phyloP scores from a whole-genome alignment of 2,797 vertebrate genomes.

The Nyctalus aviator region DNA sequence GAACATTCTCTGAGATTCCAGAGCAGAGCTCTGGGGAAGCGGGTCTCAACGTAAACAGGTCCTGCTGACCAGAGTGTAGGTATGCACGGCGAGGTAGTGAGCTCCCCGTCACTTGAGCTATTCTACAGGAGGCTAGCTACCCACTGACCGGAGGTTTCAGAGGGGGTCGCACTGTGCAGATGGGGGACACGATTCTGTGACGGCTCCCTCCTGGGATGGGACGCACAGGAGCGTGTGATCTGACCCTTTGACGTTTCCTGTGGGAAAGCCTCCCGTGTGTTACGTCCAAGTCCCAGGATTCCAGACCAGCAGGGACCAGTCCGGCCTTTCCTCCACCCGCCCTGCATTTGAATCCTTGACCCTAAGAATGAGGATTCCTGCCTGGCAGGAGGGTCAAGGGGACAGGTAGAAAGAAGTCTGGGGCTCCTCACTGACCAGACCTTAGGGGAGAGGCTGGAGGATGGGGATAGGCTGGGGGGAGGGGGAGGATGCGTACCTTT shows the following conservation, averaged over 20 bases:
- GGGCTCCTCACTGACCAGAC: neutral
- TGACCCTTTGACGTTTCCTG: neutral
- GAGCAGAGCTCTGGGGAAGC: neutral
- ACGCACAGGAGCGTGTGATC: neutral
- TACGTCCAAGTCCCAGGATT: neutral
- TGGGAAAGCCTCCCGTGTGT: neutral
- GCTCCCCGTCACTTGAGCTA: neutral
- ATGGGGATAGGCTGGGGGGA: rapidly evolving
- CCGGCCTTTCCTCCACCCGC: neutral
- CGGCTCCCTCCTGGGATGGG: neutral
- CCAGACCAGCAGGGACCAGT: neutral
- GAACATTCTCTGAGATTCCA: neutral
- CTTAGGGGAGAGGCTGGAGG: neutral
- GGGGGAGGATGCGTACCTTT: constrained; percentile 79
- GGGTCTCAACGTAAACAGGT: neutral
- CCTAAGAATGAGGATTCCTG: neutral
- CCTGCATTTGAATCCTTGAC: neutral
- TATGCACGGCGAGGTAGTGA: neutral
- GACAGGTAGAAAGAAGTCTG: neutral
- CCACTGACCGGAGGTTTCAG: neutral
- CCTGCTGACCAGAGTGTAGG: neutral
- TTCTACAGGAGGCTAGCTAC: neutral
- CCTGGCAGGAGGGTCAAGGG: neutral
- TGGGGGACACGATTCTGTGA: neutral
- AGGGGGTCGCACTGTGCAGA: neutral